These are phyloP conservation scores for Monopis laevigella DNA, from an alignment of 2,888 invertebrate species.

Conservation along the genomic window DNA sequence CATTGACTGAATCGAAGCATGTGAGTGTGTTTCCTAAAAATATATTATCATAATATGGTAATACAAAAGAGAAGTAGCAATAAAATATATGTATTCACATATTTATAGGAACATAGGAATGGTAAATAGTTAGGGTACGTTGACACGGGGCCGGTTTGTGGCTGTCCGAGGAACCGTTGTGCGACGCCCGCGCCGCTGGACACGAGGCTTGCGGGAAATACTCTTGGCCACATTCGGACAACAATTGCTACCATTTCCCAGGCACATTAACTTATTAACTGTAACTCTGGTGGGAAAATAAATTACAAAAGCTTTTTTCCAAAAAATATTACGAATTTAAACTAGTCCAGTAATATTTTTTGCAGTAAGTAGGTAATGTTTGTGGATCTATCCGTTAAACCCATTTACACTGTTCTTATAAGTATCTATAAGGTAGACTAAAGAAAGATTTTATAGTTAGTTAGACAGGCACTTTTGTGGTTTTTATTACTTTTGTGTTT, in stretches of 20 bases:
- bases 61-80: neutral
- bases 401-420: too few relatives aligned
- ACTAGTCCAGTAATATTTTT: too few relatives aligned
- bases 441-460: too few relatives aligned
- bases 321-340: too few relatives aligned
- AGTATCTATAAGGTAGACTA: too few relatives aligned
- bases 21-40: too few relatives aligned
- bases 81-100: neutral
- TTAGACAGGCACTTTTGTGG: too few relatives aligned
- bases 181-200: slow-evolving; percentile 21
- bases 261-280: slow-evolving; percentile 10
- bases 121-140: slow-evolving; percentile 14
- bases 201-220: slow-evolving; percentile 17
- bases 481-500: too few relatives aligned
- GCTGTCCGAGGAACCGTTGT: slow-evolving; percentile 37
- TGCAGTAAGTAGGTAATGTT: too few relatives aligned
- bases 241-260: slow-evolving; percentile 15
- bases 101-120: neutral
- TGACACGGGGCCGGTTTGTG: slow-evolving; percentile 6
- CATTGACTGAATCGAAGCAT: too few relatives aligned
- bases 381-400: too few relatives aligned
- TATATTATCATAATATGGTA: slow-evolving; percentile 2
- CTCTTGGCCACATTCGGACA: slow-evolving; percentile 30
- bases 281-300: neutral
- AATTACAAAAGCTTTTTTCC: too few relatives aligned